phyloP scores from a whole-genome alignment of 1,140 invertebrate genomes.

The Gryon sp. region DNA sequence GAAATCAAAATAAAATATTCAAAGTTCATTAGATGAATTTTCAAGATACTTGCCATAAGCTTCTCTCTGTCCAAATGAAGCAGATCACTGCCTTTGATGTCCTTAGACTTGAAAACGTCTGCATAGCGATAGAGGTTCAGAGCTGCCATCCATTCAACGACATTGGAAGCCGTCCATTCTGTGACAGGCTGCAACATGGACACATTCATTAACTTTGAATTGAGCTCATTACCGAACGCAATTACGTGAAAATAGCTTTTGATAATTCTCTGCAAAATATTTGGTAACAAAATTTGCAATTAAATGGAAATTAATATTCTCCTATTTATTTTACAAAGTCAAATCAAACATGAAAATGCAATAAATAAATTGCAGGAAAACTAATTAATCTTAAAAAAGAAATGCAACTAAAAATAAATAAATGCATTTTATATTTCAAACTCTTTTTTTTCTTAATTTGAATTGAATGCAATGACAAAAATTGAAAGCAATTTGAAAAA shows the following conservation, averaged over 20 bases:
- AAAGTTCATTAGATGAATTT: too few relatives aligned
- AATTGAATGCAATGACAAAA: too few relatives aligned
- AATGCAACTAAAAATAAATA: too few relatives aligned
- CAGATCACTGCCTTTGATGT: conserved; percentile 86
- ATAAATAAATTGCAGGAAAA: too few relatives aligned
- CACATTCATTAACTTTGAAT: conserved; percentile 32
- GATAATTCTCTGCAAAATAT: conserved; percentile 8
- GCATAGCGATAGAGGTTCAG: conserved; percentile 86
- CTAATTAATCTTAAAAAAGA: too few relatives aligned
- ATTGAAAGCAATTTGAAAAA: too few relatives aligned
- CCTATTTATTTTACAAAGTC: too few relatives aligned
- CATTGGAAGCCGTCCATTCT: conserved; percentile 85
- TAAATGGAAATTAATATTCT: too few relatives aligned
- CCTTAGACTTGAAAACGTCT: conserved; percentile 86
- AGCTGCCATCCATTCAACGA: conserved; percentile 88
- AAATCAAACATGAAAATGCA: too few relatives aligned
- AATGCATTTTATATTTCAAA: too few relatives aligned
- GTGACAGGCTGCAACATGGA: conserved; percentile 82
- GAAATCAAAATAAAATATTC: too few relatives aligned
- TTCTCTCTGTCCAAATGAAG: conserved; percentile 85
- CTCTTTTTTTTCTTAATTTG: too few relatives aligned
- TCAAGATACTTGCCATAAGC: conserved; percentile 82
- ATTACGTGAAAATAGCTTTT: conserved; percentile 11
- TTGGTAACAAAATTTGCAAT: neutral
- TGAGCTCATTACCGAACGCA: neutral